Evolutionary conservation across 2,888 invertebrate species (phyloP).

Genomic region (Andrena chrysosceles): DNA sequence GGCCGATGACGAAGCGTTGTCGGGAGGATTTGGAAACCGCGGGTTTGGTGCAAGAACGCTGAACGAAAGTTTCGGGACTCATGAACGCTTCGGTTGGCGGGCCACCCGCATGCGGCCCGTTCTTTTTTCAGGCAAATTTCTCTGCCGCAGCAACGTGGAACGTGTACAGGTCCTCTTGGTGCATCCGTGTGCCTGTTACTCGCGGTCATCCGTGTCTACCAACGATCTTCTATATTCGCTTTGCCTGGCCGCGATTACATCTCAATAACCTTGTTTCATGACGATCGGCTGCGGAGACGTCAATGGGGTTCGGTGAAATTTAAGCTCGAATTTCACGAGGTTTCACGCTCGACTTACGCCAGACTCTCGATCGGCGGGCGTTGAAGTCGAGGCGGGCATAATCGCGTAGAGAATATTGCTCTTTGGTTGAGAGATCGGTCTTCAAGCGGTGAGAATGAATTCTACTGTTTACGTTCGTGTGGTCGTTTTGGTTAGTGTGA

Average conservation of each 20-base stretch:
- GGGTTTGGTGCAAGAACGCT: conserved; percentile 6
- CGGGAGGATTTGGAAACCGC: conserved; percentile 5
- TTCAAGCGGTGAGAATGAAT: no score
- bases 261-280: conserved; percentile 76
- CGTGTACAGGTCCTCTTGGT: conserved; percentile 12
- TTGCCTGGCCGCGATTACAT: conserved; percentile 66
- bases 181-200: conserved; percentile 19
- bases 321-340: conserved; percentile 75
- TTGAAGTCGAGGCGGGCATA: conserved; percentile 74
- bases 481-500: no score
- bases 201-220: conserved; percentile 51
- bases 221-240: conserved; percentile 35
- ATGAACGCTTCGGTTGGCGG: background rate
- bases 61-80: conserved; percentile 2
- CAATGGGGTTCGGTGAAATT: conserved; percentile 74
- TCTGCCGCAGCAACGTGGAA: conserved; percentile 27
- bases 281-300: conserved; percentile 64
- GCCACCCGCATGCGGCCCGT: conserved; percentile 24
- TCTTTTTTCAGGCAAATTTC: conserved; percentile 36
- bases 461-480: no score
- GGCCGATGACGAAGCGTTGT: conserved; percentile 4
- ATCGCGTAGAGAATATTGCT: conserved; percentile 54
- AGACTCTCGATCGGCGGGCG: conserved; percentile 70
- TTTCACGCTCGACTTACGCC: conserved; percentile 42
- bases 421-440: no score